Conservation (phyloP, 1,140 invertebrate species). For the Maniola jurtina region DNA sequence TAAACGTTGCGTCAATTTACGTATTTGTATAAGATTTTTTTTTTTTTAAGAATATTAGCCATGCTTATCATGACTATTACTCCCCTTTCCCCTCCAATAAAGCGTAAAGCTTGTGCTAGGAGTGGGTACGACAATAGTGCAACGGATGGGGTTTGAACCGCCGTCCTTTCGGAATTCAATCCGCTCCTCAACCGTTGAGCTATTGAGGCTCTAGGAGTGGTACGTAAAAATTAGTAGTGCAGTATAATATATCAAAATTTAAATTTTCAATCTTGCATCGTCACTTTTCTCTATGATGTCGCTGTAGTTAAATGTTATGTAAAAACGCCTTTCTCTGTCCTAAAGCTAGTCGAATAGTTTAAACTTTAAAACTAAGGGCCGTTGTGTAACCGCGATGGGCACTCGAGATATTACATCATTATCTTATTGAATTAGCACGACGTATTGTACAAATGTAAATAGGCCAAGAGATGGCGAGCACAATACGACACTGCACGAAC, state of each 20-base stretch:
- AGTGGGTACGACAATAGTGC: too few species aligned
- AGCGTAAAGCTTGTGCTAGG: too few species aligned
- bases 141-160: too few species aligned
- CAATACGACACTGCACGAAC: background rate
- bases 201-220: too few species aligned
- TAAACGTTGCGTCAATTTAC: too few species aligned
- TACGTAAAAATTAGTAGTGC: background rate
- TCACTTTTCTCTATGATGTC: background rate
- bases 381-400: constrained; percentile 26
- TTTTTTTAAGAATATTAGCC: too few species aligned
- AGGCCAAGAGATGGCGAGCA: background rate
- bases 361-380: constrained; percentile 32
- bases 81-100: too few species aligned
- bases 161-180: too few species aligned
- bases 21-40: too few species aligned
- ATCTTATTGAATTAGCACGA: constrained; percentile 27
- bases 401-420: constrained; percentile 20
- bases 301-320: constrained; percentile 19
- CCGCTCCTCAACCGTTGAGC: too few species aligned
- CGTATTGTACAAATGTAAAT: background rate
- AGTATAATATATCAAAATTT: background rate
- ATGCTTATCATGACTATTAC: too few species aligned
- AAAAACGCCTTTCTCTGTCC: constrained; percentile 36
- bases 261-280: too few species aligned
- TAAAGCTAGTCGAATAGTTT: constrained; percentile 20